Conservation (phyloP, 2,888 invertebrate genomes). For the Balanococcus diminutus region DNA sequence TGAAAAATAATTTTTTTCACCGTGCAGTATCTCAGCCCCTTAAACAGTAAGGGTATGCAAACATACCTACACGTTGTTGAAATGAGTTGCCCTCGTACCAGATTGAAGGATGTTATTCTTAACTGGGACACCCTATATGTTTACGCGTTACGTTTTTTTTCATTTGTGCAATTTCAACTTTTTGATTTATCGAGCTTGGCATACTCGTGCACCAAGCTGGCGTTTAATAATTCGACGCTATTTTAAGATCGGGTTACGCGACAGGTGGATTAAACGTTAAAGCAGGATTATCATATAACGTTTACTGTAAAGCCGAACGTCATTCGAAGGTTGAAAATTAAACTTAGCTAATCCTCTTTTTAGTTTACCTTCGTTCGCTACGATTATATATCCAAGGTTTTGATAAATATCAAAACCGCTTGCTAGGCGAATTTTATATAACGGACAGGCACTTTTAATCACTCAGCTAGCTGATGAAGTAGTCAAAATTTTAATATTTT, state of each 20-base stretch:
- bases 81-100: too few species aligned
- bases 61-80: background rate
- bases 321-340: conserved; percentile 31
- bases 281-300: conserved; percentile 25
- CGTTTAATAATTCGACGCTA: background rate
- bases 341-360: conserved; percentile 25
- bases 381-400: background rate
- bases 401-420: background rate
- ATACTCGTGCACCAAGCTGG: background rate
- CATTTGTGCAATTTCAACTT: background rate
- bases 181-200: background rate
- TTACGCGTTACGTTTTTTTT: background rate
- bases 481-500: conserved; percentile 26
- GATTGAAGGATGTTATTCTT: too few species aligned
- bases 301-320: conserved; percentile 18
- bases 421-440: conserved; percentile 6
- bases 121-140: too few species aligned
- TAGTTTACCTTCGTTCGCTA: conserved; percentile 28
- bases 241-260: background rate
- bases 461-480: background rate
- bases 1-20: too few species aligned
- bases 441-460: conserved; percentile 6
- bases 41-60: background rate
- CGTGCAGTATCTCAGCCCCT: background rate
- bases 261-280: conserved; percentile 22